These are phyloP conservation scores for Metopia argyrocephala DNA, from an alignment of 2,888 invertebrate genomes.

Conservation along the genomic window DNA sequence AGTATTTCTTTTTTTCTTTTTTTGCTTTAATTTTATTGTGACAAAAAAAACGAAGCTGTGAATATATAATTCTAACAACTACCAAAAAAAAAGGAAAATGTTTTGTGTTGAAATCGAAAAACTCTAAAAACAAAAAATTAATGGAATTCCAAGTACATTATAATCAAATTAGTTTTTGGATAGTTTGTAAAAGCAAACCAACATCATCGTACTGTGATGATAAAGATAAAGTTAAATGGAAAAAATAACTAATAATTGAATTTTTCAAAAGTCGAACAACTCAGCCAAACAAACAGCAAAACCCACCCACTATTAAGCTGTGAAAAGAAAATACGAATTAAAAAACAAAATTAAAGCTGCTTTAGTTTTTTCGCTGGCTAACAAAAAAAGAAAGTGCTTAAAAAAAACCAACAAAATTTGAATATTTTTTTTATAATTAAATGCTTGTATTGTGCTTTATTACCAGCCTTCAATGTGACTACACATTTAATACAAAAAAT, in stretches of 20 bases:
- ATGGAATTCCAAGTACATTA: constrained; percentile 55
- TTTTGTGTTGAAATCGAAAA: constrained; percentile 36
- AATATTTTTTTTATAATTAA: constrained; percentile 30
- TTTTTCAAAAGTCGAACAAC: constrained; percentile 33
- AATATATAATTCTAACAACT: constrained; percentile 49
- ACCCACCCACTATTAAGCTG: too few species aligned
- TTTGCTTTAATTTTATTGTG: constrained; percentile 15
- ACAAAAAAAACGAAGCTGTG: constrained; percentile 33
- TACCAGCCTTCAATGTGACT: background rate
- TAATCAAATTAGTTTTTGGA: constrained; percentile 60
- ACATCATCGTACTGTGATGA: constrained; percentile 4
- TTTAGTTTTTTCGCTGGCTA: constrained; percentile 5
- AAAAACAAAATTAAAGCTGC: constrained; percentile 22
- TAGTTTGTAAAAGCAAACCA: constrained; percentile 42
- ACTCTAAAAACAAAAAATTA: constrained; percentile 7
- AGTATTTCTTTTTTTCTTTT: background rate
- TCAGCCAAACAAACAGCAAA: background rate
- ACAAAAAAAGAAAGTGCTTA: constrained; percentile 7
- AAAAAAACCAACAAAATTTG: constrained; percentile 20
- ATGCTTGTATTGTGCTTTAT: background rate
- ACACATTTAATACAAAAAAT: background rate
- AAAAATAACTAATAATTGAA: constrained; percentile 54
- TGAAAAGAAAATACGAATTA: background rate
- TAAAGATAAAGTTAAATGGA: constrained; percentile 46
- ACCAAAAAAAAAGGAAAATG: constrained; percentile 29